Percentiles rank a stretch among this genome's conserved stretches.
Conservation (phyloP, 2,888 invertebrate species). For the Caenorhabditis macrosperma region DNA sequence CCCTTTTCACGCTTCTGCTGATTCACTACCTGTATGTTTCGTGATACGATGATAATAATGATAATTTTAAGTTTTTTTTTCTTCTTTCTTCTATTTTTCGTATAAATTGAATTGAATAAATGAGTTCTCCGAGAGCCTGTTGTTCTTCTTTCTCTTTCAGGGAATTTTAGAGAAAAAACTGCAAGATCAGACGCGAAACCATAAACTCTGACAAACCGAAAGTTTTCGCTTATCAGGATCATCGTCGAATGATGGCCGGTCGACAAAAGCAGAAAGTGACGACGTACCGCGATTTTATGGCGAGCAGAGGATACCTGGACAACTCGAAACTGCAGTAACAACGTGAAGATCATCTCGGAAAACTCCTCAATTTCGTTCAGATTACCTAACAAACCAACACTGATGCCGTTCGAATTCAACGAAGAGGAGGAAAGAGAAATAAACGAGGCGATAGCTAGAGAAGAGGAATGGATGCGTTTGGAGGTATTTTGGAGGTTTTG, state of each 20-base stretch:
- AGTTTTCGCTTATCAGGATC: slow-evolving; percentile 11
- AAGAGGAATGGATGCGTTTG: slow-evolving; percentile 67
- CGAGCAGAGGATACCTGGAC: slow-evolving; percentile 52
- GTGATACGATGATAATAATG: not conserved
- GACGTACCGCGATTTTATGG: slow-evolving; percentile 57
- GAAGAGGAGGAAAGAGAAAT: slow-evolving; percentile 73
- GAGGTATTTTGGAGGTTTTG: slow-evolving; percentile 25
- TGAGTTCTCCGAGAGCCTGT: not conserved
- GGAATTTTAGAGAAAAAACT: slow-evolving; percentile 13
- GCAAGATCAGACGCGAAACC: no score
- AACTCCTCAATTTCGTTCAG: slow-evolving; percentile 28
- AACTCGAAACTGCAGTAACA: slow-evolving; percentile 40
- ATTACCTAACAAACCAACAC: slow-evolving; percentile 45
- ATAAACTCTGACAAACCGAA: not conserved
- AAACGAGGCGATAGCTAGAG: slow-evolving; percentile 69
- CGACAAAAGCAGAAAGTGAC: slow-evolving; percentile 40
- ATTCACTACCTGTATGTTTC: slow-evolving; percentile 5
- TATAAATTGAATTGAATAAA: slow-evolving; percentile 22
- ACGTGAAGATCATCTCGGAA: not conserved
- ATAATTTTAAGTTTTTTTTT: slow-evolving; percentile 3
- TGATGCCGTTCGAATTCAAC: slow-evolving; percentile 71
- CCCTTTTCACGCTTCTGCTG: slow-evolving; percentile 7
- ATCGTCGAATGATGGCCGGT: slow-evolving; percentile 22
- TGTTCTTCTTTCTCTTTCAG: slow-evolving; percentile 2
- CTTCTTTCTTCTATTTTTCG: slow-evolving; percentile 5